These are phyloP conservation scores for Nebria ingens DNA, from an alignment of 1,140 invertebrate genomes.

Conservation along the genomic window DNA sequence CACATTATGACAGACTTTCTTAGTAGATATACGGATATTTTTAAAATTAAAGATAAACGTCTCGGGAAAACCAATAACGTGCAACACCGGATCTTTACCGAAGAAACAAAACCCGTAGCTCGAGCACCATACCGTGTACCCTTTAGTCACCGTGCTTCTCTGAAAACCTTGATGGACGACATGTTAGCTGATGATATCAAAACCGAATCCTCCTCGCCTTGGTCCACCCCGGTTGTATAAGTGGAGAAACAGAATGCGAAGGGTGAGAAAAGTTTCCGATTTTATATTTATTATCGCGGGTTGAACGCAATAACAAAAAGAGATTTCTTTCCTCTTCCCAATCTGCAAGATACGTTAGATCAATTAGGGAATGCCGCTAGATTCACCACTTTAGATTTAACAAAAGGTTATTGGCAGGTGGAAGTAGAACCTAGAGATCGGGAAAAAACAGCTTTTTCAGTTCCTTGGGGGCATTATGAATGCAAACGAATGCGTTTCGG, in stretches of 20 bases:
- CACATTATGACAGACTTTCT: neutral
- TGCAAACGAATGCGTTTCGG: conserved; percentile 37
- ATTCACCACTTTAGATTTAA: conserved; percentile 35
- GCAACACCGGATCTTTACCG: conserved; percentile 15
- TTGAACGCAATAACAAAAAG: conserved; percentile 28
- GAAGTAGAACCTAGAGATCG: conserved; percentile 27
- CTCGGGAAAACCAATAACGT: conserved; percentile 3
- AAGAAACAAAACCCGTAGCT: conserved; percentile 7
- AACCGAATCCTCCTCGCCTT: conserved; percentile 26
- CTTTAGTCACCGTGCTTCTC: neutral
- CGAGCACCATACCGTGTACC: conserved; percentile 15
- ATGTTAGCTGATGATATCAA: conserved; percentile 26
- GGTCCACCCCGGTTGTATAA: conserved; percentile 34
- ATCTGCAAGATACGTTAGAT: conserved; percentile 35
- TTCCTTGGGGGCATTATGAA: conserved; percentile 30
- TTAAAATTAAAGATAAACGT: neutral
- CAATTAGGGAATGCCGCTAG: conserved; percentile 25
- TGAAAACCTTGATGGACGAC: conserved; percentile 19
- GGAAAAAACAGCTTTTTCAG: conserved; percentile 35
- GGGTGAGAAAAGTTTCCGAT: conserved; percentile 12
- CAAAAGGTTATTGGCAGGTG: conserved; percentile 37
- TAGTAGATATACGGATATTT: neutral
- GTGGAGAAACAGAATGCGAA: conserved; percentile 30
- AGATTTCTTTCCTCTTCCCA: conserved; percentile 38
- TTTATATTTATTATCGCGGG: conserved; percentile 27